Base-by-base conservation (phyloP, 2,113 vertebrate genomes). In the Poeciliopsis retropinna region DNA sequence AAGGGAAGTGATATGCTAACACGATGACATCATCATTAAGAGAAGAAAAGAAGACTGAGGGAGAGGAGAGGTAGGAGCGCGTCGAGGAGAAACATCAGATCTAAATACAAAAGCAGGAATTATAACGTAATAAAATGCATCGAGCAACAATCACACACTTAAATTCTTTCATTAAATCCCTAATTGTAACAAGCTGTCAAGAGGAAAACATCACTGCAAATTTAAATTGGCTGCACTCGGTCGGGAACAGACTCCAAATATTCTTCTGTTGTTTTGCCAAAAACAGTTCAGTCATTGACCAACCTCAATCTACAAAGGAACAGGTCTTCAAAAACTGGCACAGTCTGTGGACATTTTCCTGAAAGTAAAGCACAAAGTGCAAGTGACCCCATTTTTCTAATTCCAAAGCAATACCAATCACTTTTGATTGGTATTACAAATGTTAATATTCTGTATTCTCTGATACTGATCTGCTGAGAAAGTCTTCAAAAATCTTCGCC, bases 111-210 rank as follows among this genome's bases (percentile, higher is more conserved):
- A 88, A 67, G 37, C 70, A 79, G 78, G 76, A 79, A 82, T 78
- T 74, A 79, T 29, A 81, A 85, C 85, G 88, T 82, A 87, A 83
- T 65, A 80, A 83, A 87, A 88, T 80, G 47, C 17, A 62, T 79
- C 64, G 84, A 85, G 67, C 28, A 78, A 72, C 68, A 66, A 54
- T 70, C 37, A 27, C 37, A 79, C 73, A 70, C 64, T 79, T 65
- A 73, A 65, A 79, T 76, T 80, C 78, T 84, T 84, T 75, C 79
- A 87, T 72, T 75, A 83, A 60, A 88, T 86, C 73, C 68, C 86
- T 92, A 94, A 95, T 93, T 91, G 90, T 87, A 91, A 91, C 90
- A 94, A 93, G 92, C 88, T 91, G 90, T 87, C 81, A 87, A 85
- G 80, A 86, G 82, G 82, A 89, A 91, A 81, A 94, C 88, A 88